Evolutionary conservation across 2,888 invertebrate genomes (phyloP).

Genomic region (Melanchra persicariae): DNA sequence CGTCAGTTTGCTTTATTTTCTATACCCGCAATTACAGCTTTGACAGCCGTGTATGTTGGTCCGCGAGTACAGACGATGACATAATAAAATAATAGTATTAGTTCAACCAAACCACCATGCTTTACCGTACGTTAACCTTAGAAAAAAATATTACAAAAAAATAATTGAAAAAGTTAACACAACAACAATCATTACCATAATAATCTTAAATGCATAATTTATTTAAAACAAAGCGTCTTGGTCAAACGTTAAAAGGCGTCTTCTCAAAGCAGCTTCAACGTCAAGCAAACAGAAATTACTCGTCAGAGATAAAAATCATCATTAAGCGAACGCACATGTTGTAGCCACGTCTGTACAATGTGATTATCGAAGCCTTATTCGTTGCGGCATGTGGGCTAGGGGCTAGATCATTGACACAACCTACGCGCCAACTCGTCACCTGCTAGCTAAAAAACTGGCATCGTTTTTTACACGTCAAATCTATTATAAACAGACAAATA

Average conservation of each 20-base stretch:
- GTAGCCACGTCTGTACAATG: constrained; percentile 78
- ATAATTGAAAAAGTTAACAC: background rate
- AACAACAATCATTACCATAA: constrained; percentile 39
- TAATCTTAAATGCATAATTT: constrained; percentile 30
- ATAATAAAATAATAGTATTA: constrained; percentile 67
- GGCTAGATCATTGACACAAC: constrained; percentile 90
- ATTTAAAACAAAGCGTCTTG: constrained; percentile 36
- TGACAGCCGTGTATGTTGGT: constrained; percentile 83
- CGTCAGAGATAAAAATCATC: constrained; percentile 71
- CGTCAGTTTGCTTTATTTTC: constrained; percentile 80
- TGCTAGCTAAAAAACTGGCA: constrained; percentile 82
- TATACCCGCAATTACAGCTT: constrained; percentile 89
- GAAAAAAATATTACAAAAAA: constrained; percentile 11
- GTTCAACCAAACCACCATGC: constrained; percentile 14
- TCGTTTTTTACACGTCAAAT: constrained; percentile 82
- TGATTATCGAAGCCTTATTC: constrained; percentile 89
- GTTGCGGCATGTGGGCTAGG: constrained; percentile 89
- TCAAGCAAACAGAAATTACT: constrained; percentile 58
- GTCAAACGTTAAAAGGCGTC: constrained; percentile 4
- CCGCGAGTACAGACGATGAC: constrained; percentile 79
- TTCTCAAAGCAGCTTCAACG: constrained; percentile 32
- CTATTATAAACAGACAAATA: constrained; percentile 79
- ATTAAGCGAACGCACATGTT: constrained; percentile 68
- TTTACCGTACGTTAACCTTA: constrained; percentile 51
- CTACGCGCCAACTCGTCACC: constrained; percentile 89